Conservation (phyloP, 2,113 vertebrate genomes). For the Vulpes lagopus region DNA sequence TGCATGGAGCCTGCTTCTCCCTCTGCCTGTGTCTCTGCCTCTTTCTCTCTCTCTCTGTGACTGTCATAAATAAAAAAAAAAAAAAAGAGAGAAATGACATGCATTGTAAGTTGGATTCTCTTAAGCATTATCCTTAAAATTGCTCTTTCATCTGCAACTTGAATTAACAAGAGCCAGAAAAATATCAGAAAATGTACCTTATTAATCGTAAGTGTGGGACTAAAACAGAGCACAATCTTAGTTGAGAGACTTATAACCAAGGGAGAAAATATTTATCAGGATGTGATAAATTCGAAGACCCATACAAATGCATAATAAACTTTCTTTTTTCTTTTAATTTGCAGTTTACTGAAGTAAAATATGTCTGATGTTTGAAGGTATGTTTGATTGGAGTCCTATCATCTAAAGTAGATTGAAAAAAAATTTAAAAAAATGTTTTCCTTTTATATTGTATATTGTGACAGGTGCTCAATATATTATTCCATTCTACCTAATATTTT, state of each 20-base stretch:
- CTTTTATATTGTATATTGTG: not conserved
- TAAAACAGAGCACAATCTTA: not conserved
- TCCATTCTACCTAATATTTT: not conserved
- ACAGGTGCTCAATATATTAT: not conserved
- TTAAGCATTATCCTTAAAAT: not conserved
- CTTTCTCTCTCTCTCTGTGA: too few relatives aligned
- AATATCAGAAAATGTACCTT: not conserved
- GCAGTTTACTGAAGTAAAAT: not conserved
- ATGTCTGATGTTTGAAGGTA: not conserved
- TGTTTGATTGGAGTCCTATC: not conserved
- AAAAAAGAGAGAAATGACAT: not conserved
- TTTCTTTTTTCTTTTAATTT: not conserved
- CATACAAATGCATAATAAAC: not conserved
- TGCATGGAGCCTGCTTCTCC: too few relatives aligned
- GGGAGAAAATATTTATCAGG: not conserved
- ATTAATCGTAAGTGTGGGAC: not conserved
- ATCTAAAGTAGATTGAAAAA: not conserved
- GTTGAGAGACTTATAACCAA: not conserved
- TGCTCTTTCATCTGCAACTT: not conserved
- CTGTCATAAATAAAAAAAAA: too few relatives aligned
- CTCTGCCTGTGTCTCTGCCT: too few relatives aligned
- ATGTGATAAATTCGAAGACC: not conserved
- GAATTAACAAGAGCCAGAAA: not conserved
- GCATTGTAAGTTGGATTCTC: not conserved
- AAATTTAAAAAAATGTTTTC: not conserved